Evolutionary conservation across 2,113 vertebrate species (phyloP).

Genomic region (Sylvietta virens): DNA sequence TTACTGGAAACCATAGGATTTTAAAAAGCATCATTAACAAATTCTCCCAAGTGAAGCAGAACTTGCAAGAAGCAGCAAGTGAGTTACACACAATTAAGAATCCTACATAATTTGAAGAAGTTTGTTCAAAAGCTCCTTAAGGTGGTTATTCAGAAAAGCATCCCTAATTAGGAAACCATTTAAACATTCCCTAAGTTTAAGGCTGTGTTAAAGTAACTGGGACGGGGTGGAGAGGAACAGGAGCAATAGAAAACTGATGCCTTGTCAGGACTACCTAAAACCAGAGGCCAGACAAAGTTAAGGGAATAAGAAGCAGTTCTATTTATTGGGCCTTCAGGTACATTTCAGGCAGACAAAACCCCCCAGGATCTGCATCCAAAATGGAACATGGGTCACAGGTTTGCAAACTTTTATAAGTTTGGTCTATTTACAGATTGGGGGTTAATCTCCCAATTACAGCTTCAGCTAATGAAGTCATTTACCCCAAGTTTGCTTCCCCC

Average conservation of each 20-base stretch:
- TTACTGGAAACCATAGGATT: neutral
- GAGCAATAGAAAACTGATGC: neutral
- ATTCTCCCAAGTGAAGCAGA: neutral
- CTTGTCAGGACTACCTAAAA: neutral
- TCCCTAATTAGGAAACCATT: neutral
- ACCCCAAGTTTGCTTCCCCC: neutral
- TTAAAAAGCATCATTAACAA: neutral
- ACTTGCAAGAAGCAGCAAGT: neutral
- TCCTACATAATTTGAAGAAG: neutral
- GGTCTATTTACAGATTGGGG: neutral
- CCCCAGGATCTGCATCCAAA: neutral
- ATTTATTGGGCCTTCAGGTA: neutral
- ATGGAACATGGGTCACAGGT: fast-evolving
- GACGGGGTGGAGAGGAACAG: neutral
- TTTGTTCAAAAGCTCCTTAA: neutral
- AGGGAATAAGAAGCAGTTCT: neutral
- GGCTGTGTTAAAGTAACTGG: neutral
- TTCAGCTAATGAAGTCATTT: neutral
- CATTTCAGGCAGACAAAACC: fast-evolving
- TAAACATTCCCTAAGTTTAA: neutral
- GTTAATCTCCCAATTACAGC: neutral
- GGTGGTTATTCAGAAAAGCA: neutral
- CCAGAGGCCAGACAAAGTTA: neutral
- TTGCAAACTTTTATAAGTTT: neutral
- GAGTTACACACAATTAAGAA: neutral